phyloP scores from a whole-genome alignment of 1,140 invertebrate genomes.

The Dreissena rostriformis region DNA sequence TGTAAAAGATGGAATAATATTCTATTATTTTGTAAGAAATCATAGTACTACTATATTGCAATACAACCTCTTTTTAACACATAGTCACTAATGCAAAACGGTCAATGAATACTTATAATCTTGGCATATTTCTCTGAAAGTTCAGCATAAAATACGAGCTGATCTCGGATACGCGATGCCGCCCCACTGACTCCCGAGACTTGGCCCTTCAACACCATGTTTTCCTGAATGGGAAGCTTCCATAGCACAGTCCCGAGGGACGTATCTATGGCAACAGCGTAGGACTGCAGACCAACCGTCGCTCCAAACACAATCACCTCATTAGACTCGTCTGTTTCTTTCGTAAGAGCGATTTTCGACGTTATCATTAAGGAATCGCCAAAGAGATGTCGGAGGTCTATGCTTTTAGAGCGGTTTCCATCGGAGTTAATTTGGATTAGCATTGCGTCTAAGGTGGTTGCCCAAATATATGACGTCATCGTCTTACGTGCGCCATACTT shows the following conservation, averaged over 20 bases:
- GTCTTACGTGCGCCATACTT: background rate
- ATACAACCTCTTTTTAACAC: too few relatives aligned
- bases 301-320: constrained; percentile 33
- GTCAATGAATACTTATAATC: constrained; percentile 39
- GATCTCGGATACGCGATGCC: constrained; percentile 7
- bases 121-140: background rate
- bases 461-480: constrained; percentile 9
- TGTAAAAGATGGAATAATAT: too few relatives aligned
- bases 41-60: too few relatives aligned
- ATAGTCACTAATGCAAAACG: too few relatives aligned
- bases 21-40: too few relatives aligned
- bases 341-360: constrained; percentile 20
- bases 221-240: constrained; percentile 21
- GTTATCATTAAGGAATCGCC: background rate
- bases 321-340: background rate
- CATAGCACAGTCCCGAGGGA: background rate
- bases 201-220: constrained; percentile 23
- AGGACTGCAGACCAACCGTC: background rate
- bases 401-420: background rate
- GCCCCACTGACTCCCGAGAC: constrained; percentile 16
- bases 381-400: constrained; percentile 7
- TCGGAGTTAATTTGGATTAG: background rate
- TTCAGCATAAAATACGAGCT: constrained; percentile 40
- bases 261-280: constrained; percentile 38
- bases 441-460: background rate